Base-by-base conservation (phyloP, 2,797 vertebrate species). In the Erethizon dorsatum region DNA sequence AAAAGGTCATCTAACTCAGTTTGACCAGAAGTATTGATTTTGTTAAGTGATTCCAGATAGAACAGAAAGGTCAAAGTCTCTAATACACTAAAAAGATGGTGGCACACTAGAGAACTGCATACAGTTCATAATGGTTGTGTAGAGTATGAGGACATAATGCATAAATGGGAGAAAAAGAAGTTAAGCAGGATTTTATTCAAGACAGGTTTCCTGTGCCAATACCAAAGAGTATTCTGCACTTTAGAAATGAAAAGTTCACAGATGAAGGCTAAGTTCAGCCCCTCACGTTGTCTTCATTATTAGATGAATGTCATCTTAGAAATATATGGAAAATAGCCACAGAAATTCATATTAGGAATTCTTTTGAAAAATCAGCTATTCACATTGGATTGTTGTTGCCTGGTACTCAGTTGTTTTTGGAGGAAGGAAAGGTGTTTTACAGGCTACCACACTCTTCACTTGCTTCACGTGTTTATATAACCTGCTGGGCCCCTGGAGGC, bases 391-490 rank as follows among this genome's bases (percentile, higher is more conserved):
- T 31, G 5, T 4, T 54, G 2, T 54, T 69, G 24, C 69, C 45
- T 80, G 88, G 7, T 73, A 56, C 24, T 57, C 37, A 86, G 11
- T n/a, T 84, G 69, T 33, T 85, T 91, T 79, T 78, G 12, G 83
- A 94, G 79, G 67, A 96, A 89, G 1, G 37, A 65, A 96, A 77
- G 54, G 14, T 84, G 57, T 17, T 80, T 94, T 82, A 90, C 8
- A 12, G 50, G 10, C 77, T 79, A 54, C 75, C 41, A 31, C 20
- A n/a, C 24, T 78, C 47, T 59, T 61, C 33, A 57, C 15, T 80
- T 65, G 41, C n/a, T 91, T 86, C 41, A 10, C 31, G 37, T 20
- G 26, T 77, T 96, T 88, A 41, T 63, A 47, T 73, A 61, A 95
- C 3, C 28, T 77, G 11, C 2, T 28, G 28, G 63, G 63, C 7